These are phyloP conservation scores for Egretta garzetta DNA, from an alignment of 2,113 vertebrate genomes.

Conservation along the genomic window DNA sequence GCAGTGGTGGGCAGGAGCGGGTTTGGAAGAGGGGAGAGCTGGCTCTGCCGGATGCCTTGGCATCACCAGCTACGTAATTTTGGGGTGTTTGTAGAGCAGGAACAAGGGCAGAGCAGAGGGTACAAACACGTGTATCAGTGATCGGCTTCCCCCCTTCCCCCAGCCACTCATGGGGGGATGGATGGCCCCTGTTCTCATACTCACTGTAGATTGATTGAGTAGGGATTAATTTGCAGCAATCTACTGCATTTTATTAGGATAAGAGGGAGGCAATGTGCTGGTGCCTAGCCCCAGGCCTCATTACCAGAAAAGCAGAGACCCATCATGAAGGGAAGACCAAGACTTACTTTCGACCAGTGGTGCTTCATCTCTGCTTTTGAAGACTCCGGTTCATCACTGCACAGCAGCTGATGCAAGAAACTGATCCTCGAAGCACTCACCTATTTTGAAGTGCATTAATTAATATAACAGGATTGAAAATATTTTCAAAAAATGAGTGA, in stretches of 20 bases:
- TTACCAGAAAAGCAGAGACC: background rate
- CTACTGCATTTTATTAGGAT: background rate
- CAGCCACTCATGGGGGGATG: accelerated
- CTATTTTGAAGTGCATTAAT: background rate
- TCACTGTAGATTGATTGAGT: background rate
- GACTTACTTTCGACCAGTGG: background rate
- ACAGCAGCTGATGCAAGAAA: background rate
- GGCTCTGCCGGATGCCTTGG: background rate
- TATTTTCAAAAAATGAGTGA: background rate
- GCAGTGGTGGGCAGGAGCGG: background rate
- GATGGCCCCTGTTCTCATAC: background rate
- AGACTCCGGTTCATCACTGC: background rate
- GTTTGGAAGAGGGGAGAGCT: background rate
- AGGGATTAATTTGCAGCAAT: background rate
- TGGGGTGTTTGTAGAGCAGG: background rate
- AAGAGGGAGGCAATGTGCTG: background rate
- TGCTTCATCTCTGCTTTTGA: background rate
- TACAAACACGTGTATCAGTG: background rate
- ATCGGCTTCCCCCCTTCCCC: background rate
- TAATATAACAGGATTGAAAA: background rate
- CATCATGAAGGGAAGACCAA: background rate
- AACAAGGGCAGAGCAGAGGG: background rate
- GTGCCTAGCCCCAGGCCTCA: background rate
- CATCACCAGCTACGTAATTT: background rate
- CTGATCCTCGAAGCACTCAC: background rate